A percentile compares a stretch with the other conserved stretches of the same genome.
Conservation (phyloP, 2,888 invertebrate species). For the Philaethria dido region DNA sequence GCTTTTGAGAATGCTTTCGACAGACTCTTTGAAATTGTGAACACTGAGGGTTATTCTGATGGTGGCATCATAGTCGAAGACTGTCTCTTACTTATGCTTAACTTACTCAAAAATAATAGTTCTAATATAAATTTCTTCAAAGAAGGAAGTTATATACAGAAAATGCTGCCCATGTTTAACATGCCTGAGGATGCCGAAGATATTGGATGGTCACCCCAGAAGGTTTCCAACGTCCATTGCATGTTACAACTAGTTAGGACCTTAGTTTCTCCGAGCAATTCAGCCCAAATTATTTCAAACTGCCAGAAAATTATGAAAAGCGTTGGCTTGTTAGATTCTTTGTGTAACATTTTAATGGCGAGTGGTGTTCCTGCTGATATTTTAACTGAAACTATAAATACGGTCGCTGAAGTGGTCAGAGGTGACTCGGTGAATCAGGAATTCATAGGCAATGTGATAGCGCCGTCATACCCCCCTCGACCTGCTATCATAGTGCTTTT, state of each 20-base stretch:
- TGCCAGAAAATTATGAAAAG: constrained; percentile 96
- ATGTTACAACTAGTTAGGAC: constrained; percentile 95
- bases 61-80: constrained; percentile 99
- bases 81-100: constrained; percentile 95
- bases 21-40: constrained; percentile 95
- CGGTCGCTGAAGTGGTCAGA: constrained; percentile 96
- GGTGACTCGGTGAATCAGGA: constrained; percentile 96
- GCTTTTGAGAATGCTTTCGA: constrained; percentile 99
- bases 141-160: constrained; percentile 98
- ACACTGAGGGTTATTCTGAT: constrained; percentile 95
- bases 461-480: constrained; percentile 96
- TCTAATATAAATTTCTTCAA: constrained; percentile 99
- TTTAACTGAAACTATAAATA: constrained; percentile 96
- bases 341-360: constrained; percentile 97
- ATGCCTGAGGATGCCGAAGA: constrained; percentile 89
- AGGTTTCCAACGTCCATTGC: constrained; percentile 96
- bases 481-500: constrained; percentile 97
- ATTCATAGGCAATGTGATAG: constrained; percentile 94
- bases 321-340: constrained; percentile 84
- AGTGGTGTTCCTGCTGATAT: constrained; percentile 98
- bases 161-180: constrained; percentile 94
- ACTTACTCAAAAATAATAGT: constrained; percentile 96
- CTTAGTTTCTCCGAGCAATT: constrained; percentile 96
- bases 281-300: constrained; percentile 89
- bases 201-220: constrained; percentile 95